Evolutionary conservation across 2,113 vertebrate genomes (phyloP).

Genomic region (Macquaria ambigua): DNA sequence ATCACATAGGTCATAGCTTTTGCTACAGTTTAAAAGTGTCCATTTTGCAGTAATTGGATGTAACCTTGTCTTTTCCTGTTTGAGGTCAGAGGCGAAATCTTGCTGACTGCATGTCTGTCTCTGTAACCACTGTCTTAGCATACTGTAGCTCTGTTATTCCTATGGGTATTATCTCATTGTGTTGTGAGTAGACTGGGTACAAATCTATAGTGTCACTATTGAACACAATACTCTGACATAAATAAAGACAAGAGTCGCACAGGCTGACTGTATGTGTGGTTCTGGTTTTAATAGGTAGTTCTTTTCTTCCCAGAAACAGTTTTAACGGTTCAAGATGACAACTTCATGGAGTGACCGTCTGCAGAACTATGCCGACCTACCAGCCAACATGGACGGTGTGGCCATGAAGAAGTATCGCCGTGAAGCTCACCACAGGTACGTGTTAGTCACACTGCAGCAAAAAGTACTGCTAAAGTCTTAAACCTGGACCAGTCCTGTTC

Average conservation of each 20-base stretch:
- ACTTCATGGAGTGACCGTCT: constrained; percentile 97
- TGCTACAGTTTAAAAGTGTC: background rate
- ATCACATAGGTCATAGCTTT: background rate
- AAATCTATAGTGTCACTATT: background rate
- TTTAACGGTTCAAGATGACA: constrained; percentile 86
- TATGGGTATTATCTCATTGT: background rate
- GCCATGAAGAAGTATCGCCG: constrained; percentile 95
- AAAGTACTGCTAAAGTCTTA: background rate
- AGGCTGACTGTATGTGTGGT: background rate
- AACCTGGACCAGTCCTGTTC: background rate
- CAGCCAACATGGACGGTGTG: constrained; percentile 94
- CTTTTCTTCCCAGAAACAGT: background rate
- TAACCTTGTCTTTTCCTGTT: background rate
- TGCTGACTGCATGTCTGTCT: background rate
- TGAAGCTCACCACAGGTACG: constrained; percentile 95
- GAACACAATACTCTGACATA: no score
- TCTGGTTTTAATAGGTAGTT: background rate
- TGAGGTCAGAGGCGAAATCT: background rate
- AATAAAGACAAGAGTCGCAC: background rate
- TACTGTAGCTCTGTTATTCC: no score
- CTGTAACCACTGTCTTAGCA: no score
- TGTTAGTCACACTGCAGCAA: background rate
- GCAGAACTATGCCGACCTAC: constrained; percentile 93
- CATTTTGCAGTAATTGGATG: background rate
- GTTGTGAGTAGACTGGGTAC: background rate